These are phyloP conservation scores for Magallana nippona DNA, from an alignment of 2,888 invertebrate genomes.

Conservation along the genomic window DNA sequence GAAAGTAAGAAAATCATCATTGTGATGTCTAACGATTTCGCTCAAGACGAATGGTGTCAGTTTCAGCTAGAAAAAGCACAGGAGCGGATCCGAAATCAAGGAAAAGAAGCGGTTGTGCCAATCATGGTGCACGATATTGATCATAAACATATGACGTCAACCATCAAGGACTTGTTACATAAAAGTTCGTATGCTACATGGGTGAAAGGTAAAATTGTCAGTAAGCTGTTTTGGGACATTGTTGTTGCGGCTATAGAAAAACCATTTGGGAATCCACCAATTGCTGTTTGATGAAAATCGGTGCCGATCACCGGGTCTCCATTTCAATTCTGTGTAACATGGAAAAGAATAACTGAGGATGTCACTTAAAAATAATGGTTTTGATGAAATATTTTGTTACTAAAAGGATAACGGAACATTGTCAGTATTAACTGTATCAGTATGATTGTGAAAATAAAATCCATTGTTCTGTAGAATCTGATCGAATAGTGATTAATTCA, in stretches of 20 bases:
- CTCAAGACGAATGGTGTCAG: slow-evolving; percentile 46
- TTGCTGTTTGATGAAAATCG: slow-evolving; percentile 26
- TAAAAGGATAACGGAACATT: too few species aligned
- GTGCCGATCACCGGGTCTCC: too few species aligned
- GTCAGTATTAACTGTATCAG: too few species aligned
- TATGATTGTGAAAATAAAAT: too few species aligned
- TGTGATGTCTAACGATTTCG: slow-evolving; percentile 40
- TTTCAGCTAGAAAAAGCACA: slow-evolving; percentile 37
- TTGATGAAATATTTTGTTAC: too few species aligned
- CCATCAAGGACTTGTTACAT: slow-evolving; percentile 8
- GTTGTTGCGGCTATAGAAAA: slow-evolving; percentile 1
- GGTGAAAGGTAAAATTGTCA: slow-evolving; percentile 8
- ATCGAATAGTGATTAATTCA: too few species aligned
- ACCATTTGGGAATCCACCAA: slow-evolving; percentile 25
- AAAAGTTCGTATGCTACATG: slow-evolving; percentile 35
- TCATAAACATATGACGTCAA: slow-evolving; percentile 36
- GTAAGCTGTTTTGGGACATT: slow-evolving; percentile 38
- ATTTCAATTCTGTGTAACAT: too few species aligned
- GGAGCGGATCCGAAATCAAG: slow-evolving; percentile 38
- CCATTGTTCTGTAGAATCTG: too few species aligned
- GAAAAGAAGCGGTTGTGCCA: slow-evolving; percentile 12
- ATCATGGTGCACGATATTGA: slow-evolving; percentile 37
- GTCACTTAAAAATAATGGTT: too few species aligned
- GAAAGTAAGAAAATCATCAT: slow-evolving; percentile 40
- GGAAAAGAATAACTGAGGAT: too few species aligned